Evolutionary conservation across 2,113 vertebrate species (phyloP).

Genomic region (Mirounga angustirostris): DNA sequence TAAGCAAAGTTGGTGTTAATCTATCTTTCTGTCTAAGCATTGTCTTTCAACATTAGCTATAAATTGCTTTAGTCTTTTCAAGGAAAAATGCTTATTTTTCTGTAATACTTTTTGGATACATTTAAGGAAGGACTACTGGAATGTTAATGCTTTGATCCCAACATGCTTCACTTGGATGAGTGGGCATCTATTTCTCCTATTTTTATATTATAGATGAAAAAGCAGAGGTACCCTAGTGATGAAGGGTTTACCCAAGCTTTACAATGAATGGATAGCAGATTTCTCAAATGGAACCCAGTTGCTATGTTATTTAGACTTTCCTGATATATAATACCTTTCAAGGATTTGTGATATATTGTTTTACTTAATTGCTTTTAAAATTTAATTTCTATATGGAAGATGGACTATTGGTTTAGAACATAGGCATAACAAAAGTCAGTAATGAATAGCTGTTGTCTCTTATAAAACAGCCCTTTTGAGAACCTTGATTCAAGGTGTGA

Average conservation of each 20-base stretch:
- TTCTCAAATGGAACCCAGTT: background rate
- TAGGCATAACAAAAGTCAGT: constrained; percentile 11
- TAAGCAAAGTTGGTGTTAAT: constrained; percentile 5
- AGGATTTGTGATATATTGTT: background rate
- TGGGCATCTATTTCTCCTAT: background rate
- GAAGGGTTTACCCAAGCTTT: background rate
- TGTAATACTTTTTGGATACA: background rate
- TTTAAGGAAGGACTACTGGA: background rate
- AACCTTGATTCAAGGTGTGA: constrained; percentile 56
- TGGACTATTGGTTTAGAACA: background rate
- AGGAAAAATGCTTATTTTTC: constrained; percentile 44
- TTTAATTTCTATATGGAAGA: background rate
- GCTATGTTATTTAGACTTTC: background rate
- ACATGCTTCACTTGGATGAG: background rate
- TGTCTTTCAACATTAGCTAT: background rate
- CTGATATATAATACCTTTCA: background rate
- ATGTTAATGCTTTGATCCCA: background rate
- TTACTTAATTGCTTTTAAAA: constrained; percentile 31
- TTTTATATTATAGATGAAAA: constrained; percentile 25
- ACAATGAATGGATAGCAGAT: background rate
- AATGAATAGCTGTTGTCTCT: background rate
- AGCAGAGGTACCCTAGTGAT: background rate
- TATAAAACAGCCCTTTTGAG: constrained; percentile 50
- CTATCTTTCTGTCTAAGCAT: background rate
- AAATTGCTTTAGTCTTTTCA: constrained; percentile 18